A percentile compares a stretch with the other conserved stretches of the same genome.
These are phyloP conservation scores for Brenthis ino DNA, from an alignment of 2,888 invertebrate species.

Conservation along the genomic window DNA sequence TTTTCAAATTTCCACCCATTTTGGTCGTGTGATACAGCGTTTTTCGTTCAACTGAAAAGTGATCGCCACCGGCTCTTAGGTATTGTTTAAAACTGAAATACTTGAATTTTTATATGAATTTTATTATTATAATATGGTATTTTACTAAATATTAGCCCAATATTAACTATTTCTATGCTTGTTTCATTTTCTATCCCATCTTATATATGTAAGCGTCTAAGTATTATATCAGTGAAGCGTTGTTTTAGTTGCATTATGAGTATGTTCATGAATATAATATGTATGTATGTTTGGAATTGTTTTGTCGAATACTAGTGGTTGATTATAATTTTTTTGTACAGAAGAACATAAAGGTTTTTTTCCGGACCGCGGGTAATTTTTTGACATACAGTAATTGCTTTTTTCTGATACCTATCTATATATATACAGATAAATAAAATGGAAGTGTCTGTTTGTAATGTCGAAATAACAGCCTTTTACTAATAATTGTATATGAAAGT, in stretches of 20 bases:
- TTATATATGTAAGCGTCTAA: slow-evolving; percentile 30
- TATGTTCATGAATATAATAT: no score
- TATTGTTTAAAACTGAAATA: slow-evolving; percentile 78
- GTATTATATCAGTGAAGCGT: background rate
- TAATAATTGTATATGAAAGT: no score
- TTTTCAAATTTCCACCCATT: background rate
- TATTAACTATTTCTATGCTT: slow-evolving; percentile 74
- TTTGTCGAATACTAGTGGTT: no score
- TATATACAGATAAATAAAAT: no score
- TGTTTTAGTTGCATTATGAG: background rate
- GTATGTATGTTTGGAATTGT: no score
- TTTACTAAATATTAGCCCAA: slow-evolving; percentile 82
- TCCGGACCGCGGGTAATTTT: no score
- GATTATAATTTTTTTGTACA: no score
- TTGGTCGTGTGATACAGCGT: slow-evolving; percentile 12
- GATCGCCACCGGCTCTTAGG: slow-evolving; percentile 52
- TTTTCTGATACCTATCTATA: no score
- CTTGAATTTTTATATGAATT: slow-evolving; percentile 81
- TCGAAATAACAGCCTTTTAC: no score
- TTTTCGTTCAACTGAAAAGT: background rate
- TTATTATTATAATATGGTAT: slow-evolving; percentile 81
- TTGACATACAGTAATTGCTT: no score
- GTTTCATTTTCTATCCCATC: slow-evolving; percentile 63
- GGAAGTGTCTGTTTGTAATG: no score
- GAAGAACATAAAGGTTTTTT: no score